Evolutionary conservation across 2,888 invertebrate species (phyloP), one percentile per base, ranked within the genome.

Genomic region (Pemphredon lugubris): DNA sequence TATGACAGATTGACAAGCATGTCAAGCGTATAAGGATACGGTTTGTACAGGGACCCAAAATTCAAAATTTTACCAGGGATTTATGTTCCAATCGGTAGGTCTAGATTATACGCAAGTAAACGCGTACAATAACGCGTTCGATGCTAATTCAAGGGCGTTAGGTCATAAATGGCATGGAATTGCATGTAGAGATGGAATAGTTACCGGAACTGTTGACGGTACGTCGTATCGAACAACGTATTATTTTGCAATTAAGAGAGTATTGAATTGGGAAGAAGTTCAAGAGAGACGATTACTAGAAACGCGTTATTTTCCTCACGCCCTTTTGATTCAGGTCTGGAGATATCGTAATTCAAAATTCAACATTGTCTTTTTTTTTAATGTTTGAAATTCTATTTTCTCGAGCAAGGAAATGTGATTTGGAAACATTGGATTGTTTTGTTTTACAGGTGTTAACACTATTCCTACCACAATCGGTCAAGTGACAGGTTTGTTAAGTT

Each of bases 21-120:
- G 9, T 42, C 53, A 30, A 47, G 21, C 26, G 26, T 26, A 40
- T 60, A 63, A 39, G 53, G 30, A 57, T 57, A 45, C 55, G 51
- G 45, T 74, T 72, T 71, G 70, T 75, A 79, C 61, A 79, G 81
- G 79, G 81, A 82, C 78, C 82, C 75, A 83, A 81, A 59, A 68
- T 68, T 67, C 18, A 72, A 59, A 70, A 51, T 1, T 37, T 64
- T 40, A 66, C 58, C 63, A 69, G 67, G 53, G 66, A 73, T 57
- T 68, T 53, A 74, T 67, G 70, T 80, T 75, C 68, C 78, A 73
- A 66, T 71, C 60, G 65, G 64, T 71, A 78, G 68, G 50, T 54
- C 30, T 37, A 63, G 32, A 55, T 54, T 47, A 44, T 26, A 39
- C 37, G 48, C 32, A 32, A 18, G 14, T 11, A 30, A 20, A 16